phyloP scores from a whole-genome alignment of 2,888 invertebrate species.

The Monochamus alternatus region DNA sequence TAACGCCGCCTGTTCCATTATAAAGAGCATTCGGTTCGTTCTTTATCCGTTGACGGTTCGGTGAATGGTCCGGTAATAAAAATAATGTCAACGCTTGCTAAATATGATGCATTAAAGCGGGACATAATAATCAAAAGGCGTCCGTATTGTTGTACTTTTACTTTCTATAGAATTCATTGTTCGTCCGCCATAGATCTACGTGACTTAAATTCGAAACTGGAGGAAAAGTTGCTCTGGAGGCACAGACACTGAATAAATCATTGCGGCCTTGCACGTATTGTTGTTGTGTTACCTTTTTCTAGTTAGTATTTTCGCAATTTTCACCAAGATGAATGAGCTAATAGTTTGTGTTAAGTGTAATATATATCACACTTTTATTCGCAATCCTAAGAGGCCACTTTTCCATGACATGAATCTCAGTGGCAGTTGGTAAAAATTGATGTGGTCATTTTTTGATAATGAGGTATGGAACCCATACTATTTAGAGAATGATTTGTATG shows the following conservation, averaged over 20 bases:
- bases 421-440: too few species aligned
- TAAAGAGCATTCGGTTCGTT: neutral
- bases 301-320: neutral
- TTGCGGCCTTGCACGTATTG: neutral
- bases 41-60: neutral
- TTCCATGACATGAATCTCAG: too few species aligned
- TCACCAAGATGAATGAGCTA: neutral
- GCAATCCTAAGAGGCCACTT: too few species aligned
- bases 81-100: constrained; percentile 1
- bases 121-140: constrained; percentile 1
- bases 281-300: neutral
- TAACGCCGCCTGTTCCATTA: neutral
- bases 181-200: constrained; percentile 7
- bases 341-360: too few species aligned
- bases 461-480: too few species aligned
- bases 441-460: too few species aligned
- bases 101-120: constrained; percentile 1
- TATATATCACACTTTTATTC: too few species aligned
- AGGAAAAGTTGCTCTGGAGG: neutral
- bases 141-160: constrained; percentile 3
- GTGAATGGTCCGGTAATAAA: constrained; percentile 2
- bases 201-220: constrained; percentile 3
- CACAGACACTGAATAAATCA: neutral
- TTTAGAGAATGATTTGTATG: too few species aligned
- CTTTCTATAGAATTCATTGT: constrained; percentile 5